These are phyloP conservation scores for Craniophora ligustri DNA, from an alignment of 2,888 invertebrate species.

Conservation along the genomic window DNA sequence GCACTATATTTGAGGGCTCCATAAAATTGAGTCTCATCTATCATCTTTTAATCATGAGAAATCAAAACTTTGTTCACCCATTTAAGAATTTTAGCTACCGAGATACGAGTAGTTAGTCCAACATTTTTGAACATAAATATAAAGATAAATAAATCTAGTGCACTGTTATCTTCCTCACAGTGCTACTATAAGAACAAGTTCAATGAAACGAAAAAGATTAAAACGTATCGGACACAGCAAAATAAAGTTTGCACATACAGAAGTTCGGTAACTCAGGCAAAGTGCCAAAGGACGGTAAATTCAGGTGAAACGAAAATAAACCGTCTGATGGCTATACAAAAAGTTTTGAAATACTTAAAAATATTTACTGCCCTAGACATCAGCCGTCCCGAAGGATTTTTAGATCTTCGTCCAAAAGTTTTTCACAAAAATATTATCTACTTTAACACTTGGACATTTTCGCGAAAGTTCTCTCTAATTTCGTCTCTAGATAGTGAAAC, in stretches of 20 bases:
- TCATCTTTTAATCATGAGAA: too few relatives aligned
- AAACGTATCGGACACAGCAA: background rate
- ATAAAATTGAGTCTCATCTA: too few relatives aligned
- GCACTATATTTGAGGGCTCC: too few relatives aligned
- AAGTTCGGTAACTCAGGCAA: slow-evolving; percentile 4
- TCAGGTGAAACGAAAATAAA: slow-evolving; percentile 30
- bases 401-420: slow-evolving; percentile 31
- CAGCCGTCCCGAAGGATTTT: slow-evolving; percentile 28
- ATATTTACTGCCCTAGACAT: slow-evolving; percentile 33
- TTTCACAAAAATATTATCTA: slow-evolving; percentile 45
- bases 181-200: background rate
- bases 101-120: too few relatives aligned
- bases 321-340: slow-evolving; percentile 14
- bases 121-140: too few relatives aligned
- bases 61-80: too few relatives aligned
- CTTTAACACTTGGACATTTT: slow-evolving; percentile 45
- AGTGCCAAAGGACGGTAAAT: slow-evolving; percentile 9
- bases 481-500: slow-evolving; percentile 50
- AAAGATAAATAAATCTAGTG: too few relatives aligned
- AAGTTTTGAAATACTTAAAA: slow-evolving; percentile 35
- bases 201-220: background rate
- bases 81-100: too few relatives aligned
- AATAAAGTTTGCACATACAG: background rate
- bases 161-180: too few relatives aligned
- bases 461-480: slow-evolving; percentile 43